Conservation (phyloP, 2,113 vertebrate genomes). For the Narcine bancroftii region DNA sequence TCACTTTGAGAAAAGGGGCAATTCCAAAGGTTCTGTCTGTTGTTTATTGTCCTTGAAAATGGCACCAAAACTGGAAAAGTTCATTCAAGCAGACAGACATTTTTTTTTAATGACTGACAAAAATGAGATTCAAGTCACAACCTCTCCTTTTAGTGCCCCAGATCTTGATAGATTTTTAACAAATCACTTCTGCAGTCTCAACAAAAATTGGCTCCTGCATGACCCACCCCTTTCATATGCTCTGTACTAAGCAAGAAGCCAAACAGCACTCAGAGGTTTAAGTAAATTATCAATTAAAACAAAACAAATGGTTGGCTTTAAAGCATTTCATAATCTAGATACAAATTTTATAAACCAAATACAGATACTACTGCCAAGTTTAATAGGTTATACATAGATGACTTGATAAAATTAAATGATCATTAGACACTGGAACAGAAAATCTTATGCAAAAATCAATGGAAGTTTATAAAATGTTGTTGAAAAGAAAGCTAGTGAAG, state of each 20-base stretch:
- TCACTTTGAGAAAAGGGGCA: neutral
- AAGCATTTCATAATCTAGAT: neutral
- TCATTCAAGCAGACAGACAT: neutral
- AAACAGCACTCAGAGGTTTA: neutral
- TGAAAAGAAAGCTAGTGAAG: neutral
- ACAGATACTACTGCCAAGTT: neutral
- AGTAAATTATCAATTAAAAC: neutral
- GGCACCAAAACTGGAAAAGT: neutral
- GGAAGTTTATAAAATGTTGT: neutral
- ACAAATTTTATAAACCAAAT: neutral
- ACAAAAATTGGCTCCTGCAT: neutral
- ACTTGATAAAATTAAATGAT: neutral
- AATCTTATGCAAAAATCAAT: neutral
- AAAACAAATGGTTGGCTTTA: no score
- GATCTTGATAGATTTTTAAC: neutral
- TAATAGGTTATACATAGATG: neutral
- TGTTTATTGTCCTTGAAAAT: conserved; percentile 12
- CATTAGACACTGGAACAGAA: neutral
- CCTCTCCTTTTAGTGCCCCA: neutral
- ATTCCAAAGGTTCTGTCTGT: neutral
- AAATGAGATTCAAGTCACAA: neutral
- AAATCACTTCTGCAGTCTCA: neutral
- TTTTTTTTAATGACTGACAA: neutral
- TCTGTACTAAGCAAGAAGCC: neutral
- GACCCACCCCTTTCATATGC: neutral